Evolutionary conservation across 1,140 invertebrate genomes (phyloP).

Genomic region (Panulirus ornatus): DNA sequence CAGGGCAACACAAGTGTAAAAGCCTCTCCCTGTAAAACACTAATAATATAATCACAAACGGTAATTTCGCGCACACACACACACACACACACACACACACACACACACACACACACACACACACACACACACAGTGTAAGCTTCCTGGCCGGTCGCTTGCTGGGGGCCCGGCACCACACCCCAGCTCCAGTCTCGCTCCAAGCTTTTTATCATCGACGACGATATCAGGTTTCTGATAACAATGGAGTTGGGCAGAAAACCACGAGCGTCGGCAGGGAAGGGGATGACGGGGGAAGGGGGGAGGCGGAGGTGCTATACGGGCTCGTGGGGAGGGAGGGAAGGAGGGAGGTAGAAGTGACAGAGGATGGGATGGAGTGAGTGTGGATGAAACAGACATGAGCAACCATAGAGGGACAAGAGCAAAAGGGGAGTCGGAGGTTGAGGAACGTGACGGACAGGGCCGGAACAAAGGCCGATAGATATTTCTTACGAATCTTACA

Average conservation of each 20-base stretch:
- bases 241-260: conserved; percentile 57
- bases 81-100: background rate
- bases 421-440: background rate
- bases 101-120: too few relatives aligned
- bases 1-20: too few relatives aligned
- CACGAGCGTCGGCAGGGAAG: conserved; percentile 45
- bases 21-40: too few relatives aligned
- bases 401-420: too few relatives aligned
- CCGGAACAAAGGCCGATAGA: background rate
- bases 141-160: too few relatives aligned
- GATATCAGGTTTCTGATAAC: conserved; percentile 66
- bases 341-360: background rate
- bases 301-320: background rate
- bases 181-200: conserved; percentile 13
- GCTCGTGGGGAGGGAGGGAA: background rate
- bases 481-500: background rate
- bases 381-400: background rate
- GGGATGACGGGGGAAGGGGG: background rate
- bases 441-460: background rate
- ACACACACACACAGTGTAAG: background rate
- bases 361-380: background rate
- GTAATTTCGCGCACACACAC: conserved; percentile 10
- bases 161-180: background rate
- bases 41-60: background rate
- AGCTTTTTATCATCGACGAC: conserved; percentile 32